Conservation (phyloP, 2,888 invertebrate genomes). For the Andrena haemorrhoa region DNA sequence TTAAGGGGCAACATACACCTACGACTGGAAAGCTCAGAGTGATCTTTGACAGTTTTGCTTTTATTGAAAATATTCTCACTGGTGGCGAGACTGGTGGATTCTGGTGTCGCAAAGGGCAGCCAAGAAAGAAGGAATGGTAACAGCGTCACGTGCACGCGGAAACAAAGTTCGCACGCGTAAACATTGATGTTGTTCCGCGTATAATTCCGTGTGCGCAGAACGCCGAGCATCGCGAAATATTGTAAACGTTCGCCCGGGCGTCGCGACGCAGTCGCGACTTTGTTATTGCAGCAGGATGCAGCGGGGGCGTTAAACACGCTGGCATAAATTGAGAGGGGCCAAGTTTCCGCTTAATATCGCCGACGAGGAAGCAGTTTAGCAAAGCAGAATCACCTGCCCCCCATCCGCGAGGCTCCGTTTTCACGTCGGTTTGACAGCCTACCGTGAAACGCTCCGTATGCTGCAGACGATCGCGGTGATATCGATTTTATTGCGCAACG, state of each 20-base stretch:
- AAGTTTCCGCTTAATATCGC: slow-evolving; percentile 71
- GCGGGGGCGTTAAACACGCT: slow-evolving; percentile 50
- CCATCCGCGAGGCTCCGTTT: background rate
- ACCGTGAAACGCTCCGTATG: background rate
- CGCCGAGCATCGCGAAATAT: slow-evolving; percentile 5
- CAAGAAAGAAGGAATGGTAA: background rate
- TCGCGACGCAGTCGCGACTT: slow-evolving; percentile 28
- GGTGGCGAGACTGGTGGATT: background rate
- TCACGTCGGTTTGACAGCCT: background rate
- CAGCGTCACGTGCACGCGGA: background rate
- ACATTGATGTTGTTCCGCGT: background rate
- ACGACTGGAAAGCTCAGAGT: no score
- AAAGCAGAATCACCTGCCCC: slow-evolving; percentile 53
- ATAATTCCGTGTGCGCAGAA: background rate
- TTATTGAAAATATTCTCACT: background rate
- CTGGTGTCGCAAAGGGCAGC: background rate
- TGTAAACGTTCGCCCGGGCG: slow-evolving; percentile 19
- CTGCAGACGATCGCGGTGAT: background rate
- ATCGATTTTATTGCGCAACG: background rate
- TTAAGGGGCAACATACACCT: no score
- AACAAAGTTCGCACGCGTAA: slow-evolving; percentile 6
- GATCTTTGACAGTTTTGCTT: background rate
- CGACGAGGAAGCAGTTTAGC: slow-evolving; percentile 75
- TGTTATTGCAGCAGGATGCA: slow-evolving; percentile 46
- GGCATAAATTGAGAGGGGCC: slow-evolving; percentile 55